Conservation (phyloP, 2,113 vertebrate species). For the Channa argus region DNA sequence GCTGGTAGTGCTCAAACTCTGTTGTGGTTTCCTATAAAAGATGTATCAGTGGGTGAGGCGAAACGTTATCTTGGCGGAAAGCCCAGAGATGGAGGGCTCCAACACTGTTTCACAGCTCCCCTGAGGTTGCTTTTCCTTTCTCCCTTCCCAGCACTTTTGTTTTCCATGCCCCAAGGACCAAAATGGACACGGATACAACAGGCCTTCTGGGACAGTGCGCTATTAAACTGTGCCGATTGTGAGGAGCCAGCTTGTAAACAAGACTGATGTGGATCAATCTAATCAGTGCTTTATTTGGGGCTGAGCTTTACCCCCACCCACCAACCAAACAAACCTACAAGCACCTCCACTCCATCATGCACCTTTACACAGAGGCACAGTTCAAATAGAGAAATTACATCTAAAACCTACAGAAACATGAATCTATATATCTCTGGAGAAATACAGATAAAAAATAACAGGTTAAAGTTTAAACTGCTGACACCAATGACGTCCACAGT, state of each 20-base stretch:
- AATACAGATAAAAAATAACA: not conserved
- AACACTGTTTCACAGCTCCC: slow-evolving; percentile 80
- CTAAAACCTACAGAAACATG: not conserved
- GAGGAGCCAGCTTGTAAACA: slow-evolving; percentile 80
- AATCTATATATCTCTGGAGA: not conserved
- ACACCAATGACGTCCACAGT: not conserved
- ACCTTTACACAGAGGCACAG: slow-evolving; percentile 9
- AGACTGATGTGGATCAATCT: slow-evolving; percentile 80
- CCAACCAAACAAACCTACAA: slow-evolving; percentile 46
- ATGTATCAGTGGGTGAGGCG: slow-evolving; percentile 68
- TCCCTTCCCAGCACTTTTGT: slow-evolving; percentile 78
- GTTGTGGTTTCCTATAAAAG: slow-evolving; percentile 73
- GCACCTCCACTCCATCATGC: slow-evolving; percentile 32
- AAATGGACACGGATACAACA: slow-evolving; percentile 79
- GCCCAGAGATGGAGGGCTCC: slow-evolving; percentile 67
- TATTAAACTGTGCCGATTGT: slow-evolving; percentile 81
- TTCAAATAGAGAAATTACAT: not conserved
- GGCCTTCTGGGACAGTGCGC: slow-evolving; percentile 79
- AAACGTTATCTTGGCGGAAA: slow-evolving; percentile 81
- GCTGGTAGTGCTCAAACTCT: slow-evolving; percentile 35
- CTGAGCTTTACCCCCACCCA: slow-evolving; percentile 52
- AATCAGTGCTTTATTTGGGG: slow-evolving; percentile 76
- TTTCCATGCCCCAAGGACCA: slow-evolving; percentile 78
- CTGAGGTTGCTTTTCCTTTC: slow-evolving; percentile 69
- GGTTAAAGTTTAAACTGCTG: not conserved